Evolutionary conservation across 1,140 invertebrate species (phyloP).

Genomic region (Megalonaias nervosa): DNA sequence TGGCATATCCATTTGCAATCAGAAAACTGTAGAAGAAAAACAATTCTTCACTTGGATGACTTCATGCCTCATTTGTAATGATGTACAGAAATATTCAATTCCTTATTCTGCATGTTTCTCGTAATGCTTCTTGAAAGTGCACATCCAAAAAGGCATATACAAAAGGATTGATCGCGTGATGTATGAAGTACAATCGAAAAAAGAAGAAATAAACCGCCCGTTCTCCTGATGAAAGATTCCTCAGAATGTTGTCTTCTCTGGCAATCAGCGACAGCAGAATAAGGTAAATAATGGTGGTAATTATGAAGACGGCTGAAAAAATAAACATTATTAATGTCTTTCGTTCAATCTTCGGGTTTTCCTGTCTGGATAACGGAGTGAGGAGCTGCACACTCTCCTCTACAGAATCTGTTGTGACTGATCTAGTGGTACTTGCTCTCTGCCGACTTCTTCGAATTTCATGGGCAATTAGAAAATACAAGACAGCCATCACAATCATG

Average conservation of each 20-base stretch:
- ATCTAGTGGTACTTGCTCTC: background rate
- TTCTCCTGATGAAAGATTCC: background rate
- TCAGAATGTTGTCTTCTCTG: constrained; percentile 12
- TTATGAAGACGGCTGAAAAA: constrained; percentile 8
- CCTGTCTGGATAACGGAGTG: too few species aligned
- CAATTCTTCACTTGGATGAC: too few species aligned
- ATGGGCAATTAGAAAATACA: constrained; percentile 9
- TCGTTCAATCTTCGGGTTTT: background rate
- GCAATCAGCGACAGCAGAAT: background rate
- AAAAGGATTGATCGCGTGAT: too few species aligned
- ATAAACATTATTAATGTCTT: constrained; percentile 25
- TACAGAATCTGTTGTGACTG: background rate
- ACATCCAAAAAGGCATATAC: too few species aligned
- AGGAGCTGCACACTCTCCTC: background rate
- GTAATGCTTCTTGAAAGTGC: too few species aligned
- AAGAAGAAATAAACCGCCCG: constrained; percentile 26
- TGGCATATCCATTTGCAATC: too few species aligned
- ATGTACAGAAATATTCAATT: too few species aligned
- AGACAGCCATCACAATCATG: constrained; percentile 5
- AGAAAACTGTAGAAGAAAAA: too few species aligned
- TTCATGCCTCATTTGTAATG: too few species aligned
- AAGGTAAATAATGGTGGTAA: constrained; percentile 19
- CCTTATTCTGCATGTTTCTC: too few species aligned
- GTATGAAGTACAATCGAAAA: constrained; percentile 6
- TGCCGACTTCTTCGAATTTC: background rate